phyloP scores from a whole-genome alignment of 2,888 invertebrate genomes.

The Eristalis pertinax region DNA sequence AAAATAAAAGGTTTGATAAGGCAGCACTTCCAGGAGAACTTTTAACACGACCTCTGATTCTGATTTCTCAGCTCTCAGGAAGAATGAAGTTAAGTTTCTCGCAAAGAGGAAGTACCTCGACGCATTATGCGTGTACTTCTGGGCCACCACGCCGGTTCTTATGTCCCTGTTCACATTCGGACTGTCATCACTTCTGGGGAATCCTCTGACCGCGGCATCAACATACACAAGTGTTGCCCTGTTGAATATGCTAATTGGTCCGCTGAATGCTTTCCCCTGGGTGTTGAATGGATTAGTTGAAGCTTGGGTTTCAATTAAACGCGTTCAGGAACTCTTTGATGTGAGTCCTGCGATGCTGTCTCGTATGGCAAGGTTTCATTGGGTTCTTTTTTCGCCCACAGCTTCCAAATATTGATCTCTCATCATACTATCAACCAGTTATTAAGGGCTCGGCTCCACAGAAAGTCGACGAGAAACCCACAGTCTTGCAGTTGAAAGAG shows the following conservation, averaged over 20 bases:
- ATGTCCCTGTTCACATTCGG: slow-evolving; percentile 92
- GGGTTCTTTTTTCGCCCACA: slow-evolving; percentile 28
- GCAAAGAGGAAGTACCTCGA: slow-evolving; percentile 96
- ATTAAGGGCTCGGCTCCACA: slow-evolving; percentile 74
- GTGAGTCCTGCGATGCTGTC: slow-evolving; percentile 82
- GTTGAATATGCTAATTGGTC: slow-evolving; percentile 97
- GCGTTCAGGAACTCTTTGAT: slow-evolving; percentile 91
- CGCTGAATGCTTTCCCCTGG: slow-evolving; percentile 99
- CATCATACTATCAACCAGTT: slow-evolving; percentile 79
- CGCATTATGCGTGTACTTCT: slow-evolving; percentile 98
- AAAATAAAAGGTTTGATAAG: slow-evolving; percentile 85
- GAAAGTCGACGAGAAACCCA: slow-evolving; percentile 83
- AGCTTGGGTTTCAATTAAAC: slow-evolving; percentile 95
- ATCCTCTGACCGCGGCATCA: slow-evolving; percentile 92
- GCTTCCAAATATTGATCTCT: slow-evolving; percentile 79
- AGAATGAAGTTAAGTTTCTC: slow-evolving; percentile 88
- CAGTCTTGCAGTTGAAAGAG: slow-evolving; percentile 83
- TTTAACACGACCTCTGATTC: neutral
- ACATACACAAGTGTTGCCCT: slow-evolving; percentile 97
- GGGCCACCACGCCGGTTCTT: slow-evolving; percentile 98
- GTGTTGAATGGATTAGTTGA: slow-evolving; percentile 97
- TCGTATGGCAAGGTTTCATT: neutral
- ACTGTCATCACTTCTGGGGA: slow-evolving; percentile 89
- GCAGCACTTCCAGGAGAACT: neutral
- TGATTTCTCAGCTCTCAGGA: slow-evolving; percentile 84